Conservation (phyloP, 2,113 vertebrate species). For the Gymnorhina tibicen region DNA sequence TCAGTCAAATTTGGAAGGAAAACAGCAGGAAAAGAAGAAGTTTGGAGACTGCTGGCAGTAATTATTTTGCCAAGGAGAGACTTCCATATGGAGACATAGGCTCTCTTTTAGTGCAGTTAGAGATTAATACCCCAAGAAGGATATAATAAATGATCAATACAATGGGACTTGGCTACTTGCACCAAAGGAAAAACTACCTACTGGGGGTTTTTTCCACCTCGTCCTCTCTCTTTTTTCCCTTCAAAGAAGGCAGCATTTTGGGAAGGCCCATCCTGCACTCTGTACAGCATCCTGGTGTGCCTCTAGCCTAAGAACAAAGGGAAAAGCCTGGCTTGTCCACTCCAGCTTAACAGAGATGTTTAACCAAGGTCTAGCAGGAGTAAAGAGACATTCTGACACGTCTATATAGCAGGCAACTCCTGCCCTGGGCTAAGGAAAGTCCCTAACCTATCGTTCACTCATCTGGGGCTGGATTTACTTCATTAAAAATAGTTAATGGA, state of each 20-base stretch:
- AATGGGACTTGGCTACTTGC: background rate
- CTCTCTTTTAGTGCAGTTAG: background rate
- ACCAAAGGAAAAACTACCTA: background rate
- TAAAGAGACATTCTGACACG: background rate
- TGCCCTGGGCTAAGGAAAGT: background rate
- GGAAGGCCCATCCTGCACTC: background rate
- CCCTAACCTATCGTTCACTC: background rate
- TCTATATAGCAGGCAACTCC: background rate
- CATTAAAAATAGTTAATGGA: slow-evolving; percentile 40
- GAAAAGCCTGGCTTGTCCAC: background rate
- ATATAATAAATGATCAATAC: background rate
- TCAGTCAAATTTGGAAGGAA: background rate
- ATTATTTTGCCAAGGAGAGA: background rate
- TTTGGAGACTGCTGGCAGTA: background rate
- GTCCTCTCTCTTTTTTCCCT: background rate
- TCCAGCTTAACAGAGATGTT: background rate
- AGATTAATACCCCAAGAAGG: background rate
- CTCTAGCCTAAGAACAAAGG: background rate
- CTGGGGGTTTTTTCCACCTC: background rate
- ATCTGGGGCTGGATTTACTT: background rate
- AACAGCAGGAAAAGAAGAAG: background rate
- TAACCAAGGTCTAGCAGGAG: background rate
- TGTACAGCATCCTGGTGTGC: background rate
- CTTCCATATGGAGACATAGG: background rate
- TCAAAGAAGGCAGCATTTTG: background rate